Evolutionary conservation across 2,113 vertebrate genomes (phyloP).

Genomic region (Mesitornis unicolor): DNA sequence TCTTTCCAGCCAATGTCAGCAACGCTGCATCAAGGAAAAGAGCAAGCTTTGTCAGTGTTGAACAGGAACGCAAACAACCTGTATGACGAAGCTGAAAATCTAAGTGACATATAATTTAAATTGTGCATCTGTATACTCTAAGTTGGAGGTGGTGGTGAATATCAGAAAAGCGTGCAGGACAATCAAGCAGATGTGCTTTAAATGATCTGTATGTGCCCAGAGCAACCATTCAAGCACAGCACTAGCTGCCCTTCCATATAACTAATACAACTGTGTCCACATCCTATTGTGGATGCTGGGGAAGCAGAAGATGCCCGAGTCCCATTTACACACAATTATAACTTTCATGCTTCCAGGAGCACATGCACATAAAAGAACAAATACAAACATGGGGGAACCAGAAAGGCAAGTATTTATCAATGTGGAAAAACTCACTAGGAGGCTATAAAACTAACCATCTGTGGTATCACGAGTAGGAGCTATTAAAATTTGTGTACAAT

Average conservation of each 20-base stretch:
- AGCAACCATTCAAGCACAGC: background rate
- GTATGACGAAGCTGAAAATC: background rate
- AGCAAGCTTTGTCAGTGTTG: background rate
- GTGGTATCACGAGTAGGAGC: background rate
- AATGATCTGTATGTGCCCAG: background rate
- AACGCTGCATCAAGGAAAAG: background rate
- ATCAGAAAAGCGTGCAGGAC: fast-evolving
- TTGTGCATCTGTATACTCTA: background rate
- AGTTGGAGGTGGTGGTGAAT: background rate
- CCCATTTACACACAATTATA: background rate
- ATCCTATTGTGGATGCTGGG: background rate
- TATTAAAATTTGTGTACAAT: background rate
- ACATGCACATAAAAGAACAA: background rate
- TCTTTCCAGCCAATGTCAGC: background rate
- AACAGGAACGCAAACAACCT: background rate
- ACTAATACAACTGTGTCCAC: background rate
- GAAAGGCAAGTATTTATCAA: background rate
- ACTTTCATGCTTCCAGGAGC: background rate
- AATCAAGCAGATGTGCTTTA: background rate
- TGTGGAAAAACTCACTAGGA: background rate
- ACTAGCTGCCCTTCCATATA: background rate
- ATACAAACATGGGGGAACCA: background rate
- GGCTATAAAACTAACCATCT: background rate
- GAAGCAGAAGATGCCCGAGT: background rate
- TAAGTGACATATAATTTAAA: background rate